Evolutionary conservation across 2,113 vertebrate genomes (phyloP).

Genomic region (Mastomys natalensis): DNA sequence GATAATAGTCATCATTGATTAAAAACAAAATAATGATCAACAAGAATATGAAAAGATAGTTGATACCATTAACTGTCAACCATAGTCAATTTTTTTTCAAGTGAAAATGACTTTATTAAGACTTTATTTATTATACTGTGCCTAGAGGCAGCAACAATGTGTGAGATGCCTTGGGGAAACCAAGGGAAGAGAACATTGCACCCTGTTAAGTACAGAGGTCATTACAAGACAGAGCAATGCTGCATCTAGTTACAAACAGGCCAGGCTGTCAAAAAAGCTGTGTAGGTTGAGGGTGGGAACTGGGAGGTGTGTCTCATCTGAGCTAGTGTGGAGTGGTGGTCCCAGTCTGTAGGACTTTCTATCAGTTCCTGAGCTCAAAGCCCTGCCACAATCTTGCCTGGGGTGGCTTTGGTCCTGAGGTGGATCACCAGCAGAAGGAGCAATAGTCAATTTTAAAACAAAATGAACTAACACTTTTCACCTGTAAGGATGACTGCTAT

Average conservation of each 20-base stretch:
- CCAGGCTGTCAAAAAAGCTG: slow-evolving; percentile 43
- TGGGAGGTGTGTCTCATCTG: not conserved
- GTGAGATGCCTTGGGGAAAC: slow-evolving; percentile 31
- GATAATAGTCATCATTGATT: not conserved
- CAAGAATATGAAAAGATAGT: not conserved
- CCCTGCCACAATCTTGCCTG: not conserved
- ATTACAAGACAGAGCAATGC: slow-evolving; percentile 84
- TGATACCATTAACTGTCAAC: not conserved
- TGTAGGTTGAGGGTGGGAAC: not conserved
- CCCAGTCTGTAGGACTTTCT: not conserved
- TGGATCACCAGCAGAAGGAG: no score
- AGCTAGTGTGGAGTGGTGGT: not conserved
- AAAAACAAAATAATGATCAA: not conserved
- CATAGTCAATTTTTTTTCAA: not conserved
- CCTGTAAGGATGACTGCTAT: not conserved
- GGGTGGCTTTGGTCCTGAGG: no score
- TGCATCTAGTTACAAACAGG: slow-evolving; percentile 79
- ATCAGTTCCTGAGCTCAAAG: slow-evolving; percentile 38
- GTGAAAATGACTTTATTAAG: slow-evolving; percentile 75
- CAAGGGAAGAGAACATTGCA: slow-evolving; percentile 47
- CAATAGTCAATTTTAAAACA: not conserved
- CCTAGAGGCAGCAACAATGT: slow-evolving; percentile 11
- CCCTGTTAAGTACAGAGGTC: slow-evolving; percentile 84
- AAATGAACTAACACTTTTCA: not conserved
- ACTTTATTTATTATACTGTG: slow-evolving; percentile 75